Conservation (phyloP, 2,113 vertebrate genomes). For the Budorcas taxicolor region DNA sequence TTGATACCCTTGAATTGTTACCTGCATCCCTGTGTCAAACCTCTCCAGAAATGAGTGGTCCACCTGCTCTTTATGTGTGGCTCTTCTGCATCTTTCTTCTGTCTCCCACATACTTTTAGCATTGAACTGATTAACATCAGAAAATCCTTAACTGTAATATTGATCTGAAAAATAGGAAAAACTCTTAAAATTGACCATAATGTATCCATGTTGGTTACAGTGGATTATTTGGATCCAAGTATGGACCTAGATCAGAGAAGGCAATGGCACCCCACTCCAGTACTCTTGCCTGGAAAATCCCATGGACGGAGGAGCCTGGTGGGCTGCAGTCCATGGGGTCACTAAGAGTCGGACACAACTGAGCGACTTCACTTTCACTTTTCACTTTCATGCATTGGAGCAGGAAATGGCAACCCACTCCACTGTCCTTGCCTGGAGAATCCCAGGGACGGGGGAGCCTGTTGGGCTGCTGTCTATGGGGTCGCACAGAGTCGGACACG, state of each 20-base stretch:
- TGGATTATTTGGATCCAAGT: background rate
- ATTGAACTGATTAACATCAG: background rate
- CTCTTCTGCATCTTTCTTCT: background rate
- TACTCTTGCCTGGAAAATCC: too few species aligned
- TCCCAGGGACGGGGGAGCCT: too few species aligned
- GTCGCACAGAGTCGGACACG: too few species aligned
- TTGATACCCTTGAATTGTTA: background rate
- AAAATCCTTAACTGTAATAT: background rate
- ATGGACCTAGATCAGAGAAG: background rate
- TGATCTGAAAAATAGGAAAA: background rate
- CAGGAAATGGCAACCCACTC: too few species aligned
- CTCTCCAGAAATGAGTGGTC: background rate
- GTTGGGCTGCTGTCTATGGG: fast-evolving
- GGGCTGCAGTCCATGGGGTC: too few species aligned
- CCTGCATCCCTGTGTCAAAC: background rate
- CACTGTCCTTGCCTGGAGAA: too few species aligned
- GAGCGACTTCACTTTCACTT: too few species aligned
- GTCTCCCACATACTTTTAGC: background rate
- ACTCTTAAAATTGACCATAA: background rate
- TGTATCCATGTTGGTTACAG: background rate
- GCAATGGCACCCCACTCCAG: too few species aligned
- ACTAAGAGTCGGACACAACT: too few species aligned
- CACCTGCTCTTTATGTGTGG: background rate
- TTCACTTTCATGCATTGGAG: too few species aligned
- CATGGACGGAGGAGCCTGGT: too few species aligned